Evolutionary conservation across 2,797 vertebrate species (phyloP), one percentile per base, ranked within the genome.

Genomic region (Silurus lanzhouensis): DNA sequence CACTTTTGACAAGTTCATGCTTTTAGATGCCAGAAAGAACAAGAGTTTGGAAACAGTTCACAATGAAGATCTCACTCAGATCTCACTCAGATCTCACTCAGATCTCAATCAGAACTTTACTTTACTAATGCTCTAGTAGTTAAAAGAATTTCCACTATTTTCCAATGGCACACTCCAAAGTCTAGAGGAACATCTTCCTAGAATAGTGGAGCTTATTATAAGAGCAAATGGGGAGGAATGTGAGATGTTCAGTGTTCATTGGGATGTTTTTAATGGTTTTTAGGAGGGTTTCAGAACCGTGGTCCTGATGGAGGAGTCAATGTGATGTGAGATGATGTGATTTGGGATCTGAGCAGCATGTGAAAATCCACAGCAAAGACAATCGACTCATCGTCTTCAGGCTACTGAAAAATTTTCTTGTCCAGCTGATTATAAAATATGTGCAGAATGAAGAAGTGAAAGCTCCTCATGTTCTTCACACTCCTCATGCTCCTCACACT

Each of bases 11-110:
- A 48, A 81, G 13, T 19, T 20, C 4, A 31, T 74, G 48, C 67
- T 79, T 78, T 71, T 71, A 90, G 82, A 84, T 82, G 86, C 71
- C 70, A 82, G 88, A 71, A 82, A 31, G 15, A 22, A 20, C 44
- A 44, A 68, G 8, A 77, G 31, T 63, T 10, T 12, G 48, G 27
- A 3, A 15, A 10, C 10, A 7, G 20, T 70, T 15, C 52, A 22
- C 48, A 52, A 52, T 52, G 48, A 52, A n/a, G 71, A 27, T 27
- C 64, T 63, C 22, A 57, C 64, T 72, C n/a, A 75, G 10, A 9
- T 52, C 74, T 76, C 4, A 7, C 10, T n/a, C 27, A 19, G 22
- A 3, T 76, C n/a, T 57, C 72, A 75, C 2, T 15, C 6, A 57
- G 17, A 27, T 19, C 25, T 76, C 74, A 76, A 0, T 76, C 74